Percentiles rank a stretch among this genome's conserved stretches.
phyloP scores from a whole-genome alignment of 2,113 vertebrate genomes.

The Microtus oregoni region DNA sequence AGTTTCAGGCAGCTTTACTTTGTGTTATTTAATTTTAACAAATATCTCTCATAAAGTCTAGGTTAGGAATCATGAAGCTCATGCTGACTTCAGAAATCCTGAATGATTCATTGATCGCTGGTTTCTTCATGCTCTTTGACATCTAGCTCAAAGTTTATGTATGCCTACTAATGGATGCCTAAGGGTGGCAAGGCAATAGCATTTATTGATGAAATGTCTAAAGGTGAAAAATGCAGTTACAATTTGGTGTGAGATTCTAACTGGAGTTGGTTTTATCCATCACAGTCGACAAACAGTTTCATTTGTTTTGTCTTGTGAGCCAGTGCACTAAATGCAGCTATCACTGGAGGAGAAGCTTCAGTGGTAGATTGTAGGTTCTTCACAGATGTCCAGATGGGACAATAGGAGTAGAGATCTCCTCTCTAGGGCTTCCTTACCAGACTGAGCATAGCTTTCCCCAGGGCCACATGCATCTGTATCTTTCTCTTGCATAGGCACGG shows the following conservation, averaged over 20 bases:
- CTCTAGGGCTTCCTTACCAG: neutral
- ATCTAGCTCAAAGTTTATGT: constrained; percentile 41
- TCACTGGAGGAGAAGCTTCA: neutral
- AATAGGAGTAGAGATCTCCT: neutral
- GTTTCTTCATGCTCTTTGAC: neutral
- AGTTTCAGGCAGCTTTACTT: neutral
- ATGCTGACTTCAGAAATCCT: constrained; percentile 28
- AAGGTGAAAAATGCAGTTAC: constrained; percentile 48
- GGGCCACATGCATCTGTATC: neutral
- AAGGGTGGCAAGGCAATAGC: constrained; percentile 9
- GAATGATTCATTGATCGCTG: constrained; percentile 55
- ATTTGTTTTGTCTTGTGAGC: constrained; percentile 55
- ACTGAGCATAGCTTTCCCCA: neutral
- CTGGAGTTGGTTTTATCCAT: constrained; percentile 51
- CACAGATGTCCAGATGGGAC: neutral
- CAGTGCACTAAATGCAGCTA: neutral
- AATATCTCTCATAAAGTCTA: neutral
- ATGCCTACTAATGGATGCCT: neutral
- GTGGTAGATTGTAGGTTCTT: neutral
- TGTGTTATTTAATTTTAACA: constrained; percentile 34
- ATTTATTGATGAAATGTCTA: constrained; percentile 65
- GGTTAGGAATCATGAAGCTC: neutral
- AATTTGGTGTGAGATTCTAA: constrained; percentile 50
- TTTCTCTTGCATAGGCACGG: neutral
- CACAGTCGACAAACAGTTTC: constrained; percentile 10